Base-by-base conservation (phyloP, 1,140 invertebrate species). In the Philaenus spumarius region DNA sequence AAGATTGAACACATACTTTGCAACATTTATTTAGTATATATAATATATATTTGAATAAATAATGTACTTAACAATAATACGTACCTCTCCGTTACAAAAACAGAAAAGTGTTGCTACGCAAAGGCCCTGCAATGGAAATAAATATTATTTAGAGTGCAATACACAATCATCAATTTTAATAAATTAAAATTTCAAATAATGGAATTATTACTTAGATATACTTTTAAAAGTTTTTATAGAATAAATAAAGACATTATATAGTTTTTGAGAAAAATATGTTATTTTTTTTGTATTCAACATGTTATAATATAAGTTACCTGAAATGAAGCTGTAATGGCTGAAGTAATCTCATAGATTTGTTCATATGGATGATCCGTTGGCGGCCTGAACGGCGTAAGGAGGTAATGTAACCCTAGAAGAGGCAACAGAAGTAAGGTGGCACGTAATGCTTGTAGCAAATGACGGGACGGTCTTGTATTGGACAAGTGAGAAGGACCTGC, bases 31-130 rank as follows among this genome's bases (percentile, higher is more conserved):
- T n/a, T n/a, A n/a, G n/a, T n/a, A n/a, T n/a, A n/a, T n/a, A n/a
- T n/a, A n/a, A n/a, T n/a, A n/a, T n/a, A n/a, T n/a, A n/a, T n/a
- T n/a, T n/a, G n/a, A n/a, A n/a, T 30, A 39, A 35, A 34, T 17
- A 40, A 35, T 54, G 50, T 40, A 48, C 15, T 30, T 30, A 30
- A 15, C 24, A 52, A 20, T 50, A 26, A 11, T 47, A 62, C 72
- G 77, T 75, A 95, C 93, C 82, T 96, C 92, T 60, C 92, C 91
- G 69, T 97, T 97, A 75, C 87, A 93, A 78, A 96, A 97, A 71
- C 94, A 97, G 74, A 95, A 96, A 7, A 97, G 79, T 23, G 92
- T 81, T 12, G 93, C 88, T 12, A 97, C 93, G 68, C 87, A 90
- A 26, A 95, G 80, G 53, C 94, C 94, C 90, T 94, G 78, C 19